phyloP scores from a whole-genome alignment of 1,140 invertebrate species.

The Hypsibius dujardini region DNA sequence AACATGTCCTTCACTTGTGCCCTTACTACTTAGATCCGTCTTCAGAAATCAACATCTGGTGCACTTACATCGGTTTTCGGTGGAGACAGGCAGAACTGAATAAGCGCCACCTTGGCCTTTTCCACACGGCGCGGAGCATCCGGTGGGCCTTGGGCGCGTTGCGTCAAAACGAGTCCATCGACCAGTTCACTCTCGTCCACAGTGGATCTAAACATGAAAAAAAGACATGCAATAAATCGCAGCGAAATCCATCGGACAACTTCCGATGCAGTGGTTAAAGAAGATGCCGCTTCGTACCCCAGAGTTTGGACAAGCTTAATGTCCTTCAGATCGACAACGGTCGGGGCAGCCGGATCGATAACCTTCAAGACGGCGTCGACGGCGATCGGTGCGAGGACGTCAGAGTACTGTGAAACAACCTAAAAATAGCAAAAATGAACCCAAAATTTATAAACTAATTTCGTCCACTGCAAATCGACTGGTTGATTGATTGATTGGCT shows the following conservation, averaged over 20 bases:
- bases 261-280: too few species aligned
- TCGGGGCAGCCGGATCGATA: constrained; percentile 44
- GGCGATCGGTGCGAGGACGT: constrained; percentile 78
- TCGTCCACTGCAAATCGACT: too few species aligned
- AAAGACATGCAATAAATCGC: too few species aligned
- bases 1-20: too few species aligned
- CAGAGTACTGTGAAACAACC: constrained; percentile 92
- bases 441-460: neutral
- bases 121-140: constrained; percentile 82
- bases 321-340: constrained; percentile 56
- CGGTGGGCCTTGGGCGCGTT: constrained; percentile 60
- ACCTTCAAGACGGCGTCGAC: constrained; percentile 89
- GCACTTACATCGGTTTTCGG: constrained; percentile 86
- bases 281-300: constrained; percentile 38
- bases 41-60: too few species aligned
- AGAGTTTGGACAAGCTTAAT: constrained; percentile 91
- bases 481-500: too few species aligned
- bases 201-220: constrained; percentile 45
- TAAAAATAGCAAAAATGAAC: constrained; percentile 26
- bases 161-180: constrained; percentile 81
- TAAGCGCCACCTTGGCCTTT: constrained; percentile 95
- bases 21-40: too few species aligned
- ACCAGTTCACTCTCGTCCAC: constrained; percentile 93
- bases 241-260: too few species aligned
- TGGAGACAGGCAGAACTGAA: constrained; percentile 98